phyloP scores from a whole-genome alignment of 2,113 vertebrate genomes.

The Noctilio leporinus region DNA sequence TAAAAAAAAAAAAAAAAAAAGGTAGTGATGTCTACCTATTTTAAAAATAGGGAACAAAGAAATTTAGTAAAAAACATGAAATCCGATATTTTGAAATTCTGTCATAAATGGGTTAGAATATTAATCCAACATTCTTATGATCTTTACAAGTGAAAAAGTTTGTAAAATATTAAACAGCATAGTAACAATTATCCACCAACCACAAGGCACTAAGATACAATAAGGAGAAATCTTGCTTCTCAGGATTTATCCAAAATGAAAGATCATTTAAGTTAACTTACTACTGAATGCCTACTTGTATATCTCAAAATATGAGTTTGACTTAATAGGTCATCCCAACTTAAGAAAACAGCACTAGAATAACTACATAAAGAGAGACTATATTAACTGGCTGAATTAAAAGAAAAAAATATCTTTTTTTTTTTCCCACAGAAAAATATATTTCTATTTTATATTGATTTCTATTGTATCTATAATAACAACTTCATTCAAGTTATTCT shows the following conservation, averaged over 20 bases:
- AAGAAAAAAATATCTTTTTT: background rate
- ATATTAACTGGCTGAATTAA: background rate
- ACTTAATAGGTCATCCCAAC: conserved; percentile 15
- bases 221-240: background rate
- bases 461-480: conserved; percentile 19
- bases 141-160: conserved; percentile 4
- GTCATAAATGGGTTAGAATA: conserved; percentile 14
- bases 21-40: background rate
- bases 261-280: background rate
- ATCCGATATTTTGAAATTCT: background rate
- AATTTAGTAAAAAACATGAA: background rate
- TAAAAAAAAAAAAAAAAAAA: background rate
- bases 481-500: background rate
- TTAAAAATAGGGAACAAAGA: background rate
- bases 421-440: background rate
- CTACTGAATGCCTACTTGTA: background rate
- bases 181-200: background rate
- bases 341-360: background rate
- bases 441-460: conserved; percentile 21
- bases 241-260: conserved; percentile 7
- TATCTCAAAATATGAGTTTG: background rate
- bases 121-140: conserved; percentile 12
- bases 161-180: conserved; percentile 28
- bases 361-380: background rate
- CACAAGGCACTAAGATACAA: background rate